Evolutionary conservation across 2,113 vertebrate genomes (phyloP).

Genomic region (Paradoxurus hermaphroditus): DNA sequence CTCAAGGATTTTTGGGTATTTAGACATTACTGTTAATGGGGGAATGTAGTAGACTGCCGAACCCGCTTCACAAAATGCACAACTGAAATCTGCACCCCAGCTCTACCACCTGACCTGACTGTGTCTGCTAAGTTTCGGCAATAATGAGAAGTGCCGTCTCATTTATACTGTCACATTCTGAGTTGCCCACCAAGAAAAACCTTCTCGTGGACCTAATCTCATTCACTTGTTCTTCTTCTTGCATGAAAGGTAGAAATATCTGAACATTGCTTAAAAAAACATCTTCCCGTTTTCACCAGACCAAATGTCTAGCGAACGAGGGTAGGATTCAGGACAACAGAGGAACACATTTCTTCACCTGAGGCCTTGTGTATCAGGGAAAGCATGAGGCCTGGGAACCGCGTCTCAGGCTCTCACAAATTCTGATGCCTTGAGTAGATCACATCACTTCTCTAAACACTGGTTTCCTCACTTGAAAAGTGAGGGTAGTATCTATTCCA

Average conservation of each 20-base stretch:
- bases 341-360: neutral
- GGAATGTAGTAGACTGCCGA: neutral
- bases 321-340: neutral
- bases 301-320: neutral
- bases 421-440: neutral
- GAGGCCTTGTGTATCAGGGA: neutral
- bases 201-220: neutral
- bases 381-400: neutral
- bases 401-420: neutral
- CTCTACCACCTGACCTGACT: neutral
- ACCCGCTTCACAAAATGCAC: neutral
- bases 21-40: neutral
- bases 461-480: constrained; percentile 13
- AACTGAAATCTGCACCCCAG: neutral
- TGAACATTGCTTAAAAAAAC: neutral
- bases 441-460: neutral
- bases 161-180: neutral
- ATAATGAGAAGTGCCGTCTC: neutral
- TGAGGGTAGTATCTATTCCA: neutral
- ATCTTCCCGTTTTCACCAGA: neutral
- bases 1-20: neutral
- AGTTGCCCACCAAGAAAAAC: neutral
- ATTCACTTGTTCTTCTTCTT: neutral
- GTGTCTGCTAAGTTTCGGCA: neutral
- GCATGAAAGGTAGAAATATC: neutral